Evolutionary conservation across 2,888 invertebrate genomes (phyloP).

Genomic region (Cremastinae sp.): DNA sequence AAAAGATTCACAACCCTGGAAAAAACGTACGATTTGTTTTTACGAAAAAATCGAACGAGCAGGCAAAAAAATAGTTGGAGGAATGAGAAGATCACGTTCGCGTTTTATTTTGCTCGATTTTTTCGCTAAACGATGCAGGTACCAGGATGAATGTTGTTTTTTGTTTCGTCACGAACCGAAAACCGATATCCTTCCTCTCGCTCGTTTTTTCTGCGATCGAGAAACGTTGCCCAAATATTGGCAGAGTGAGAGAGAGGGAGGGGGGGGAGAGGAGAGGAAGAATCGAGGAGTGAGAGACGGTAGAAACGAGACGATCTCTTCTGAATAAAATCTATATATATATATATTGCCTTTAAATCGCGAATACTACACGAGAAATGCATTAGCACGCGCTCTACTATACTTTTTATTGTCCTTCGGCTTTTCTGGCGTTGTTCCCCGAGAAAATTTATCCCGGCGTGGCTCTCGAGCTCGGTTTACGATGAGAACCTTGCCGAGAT

Average conservation of each 20-base stretch:
- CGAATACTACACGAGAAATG: constrained; percentile 73
- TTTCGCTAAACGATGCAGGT: constrained; percentile 41
- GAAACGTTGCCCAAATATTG: constrained; percentile 72
- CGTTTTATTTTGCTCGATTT: constrained; percentile 2
- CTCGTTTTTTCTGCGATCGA: constrained; percentile 25
- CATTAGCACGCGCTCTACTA: constrained; percentile 74
- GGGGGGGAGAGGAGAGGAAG: constrained; percentile 34
- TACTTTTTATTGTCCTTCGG: constrained; percentile 71
- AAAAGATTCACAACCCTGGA: no score
- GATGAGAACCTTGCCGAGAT: no score
- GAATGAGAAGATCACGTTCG: not conserved
- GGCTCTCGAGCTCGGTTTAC: constrained; percentile 9
- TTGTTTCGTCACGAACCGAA: constrained; percentile 53
- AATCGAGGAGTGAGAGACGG: constrained; percentile 44
- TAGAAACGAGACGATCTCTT: constrained; percentile 33
- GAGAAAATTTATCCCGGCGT: constrained; percentile 26
- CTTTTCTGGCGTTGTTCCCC: constrained; percentile 40
- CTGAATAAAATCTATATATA: constrained; percentile 14
- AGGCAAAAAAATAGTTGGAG: constrained; percentile 6
- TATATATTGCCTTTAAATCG: constrained; percentile 48
- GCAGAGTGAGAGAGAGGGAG: constrained; percentile 46
- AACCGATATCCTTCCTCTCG: constrained; percentile 35
- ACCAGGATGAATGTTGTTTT: constrained; percentile 51
- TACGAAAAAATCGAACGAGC: not conserved
- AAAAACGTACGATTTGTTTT: not conserved